Base-by-base conservation (phyloP, 1,140 invertebrate genomes). In the Cydia strobilella region DNA sequence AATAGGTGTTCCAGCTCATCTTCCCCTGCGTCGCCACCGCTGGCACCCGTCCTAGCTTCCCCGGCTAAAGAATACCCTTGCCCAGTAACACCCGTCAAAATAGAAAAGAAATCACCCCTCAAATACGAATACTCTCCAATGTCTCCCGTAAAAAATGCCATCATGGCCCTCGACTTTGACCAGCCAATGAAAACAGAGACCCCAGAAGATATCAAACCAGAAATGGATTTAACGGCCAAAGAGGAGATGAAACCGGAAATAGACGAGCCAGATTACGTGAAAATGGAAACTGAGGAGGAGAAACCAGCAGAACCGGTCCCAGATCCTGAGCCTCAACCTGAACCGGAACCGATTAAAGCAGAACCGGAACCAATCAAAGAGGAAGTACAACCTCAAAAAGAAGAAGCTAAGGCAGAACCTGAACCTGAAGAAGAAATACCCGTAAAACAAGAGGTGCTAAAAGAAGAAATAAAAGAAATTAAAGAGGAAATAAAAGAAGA, bases 1-100 rank as follows among this genome's bases (percentile, higher is more conserved):
- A 93, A 93, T 65, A 86, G 94, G 78, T 90, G 93, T 76, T 91
- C 92, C 31, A 93, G 90, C 85, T 90, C 85, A 42, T 93, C 91
- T 3, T 90, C 93, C 3, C 86, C 86, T 0, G 82, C 88, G 10
- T 91, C 89, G 1, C 86, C 90, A 1, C 90, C 91, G 7, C 77
- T 84, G 9, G 76, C 84, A 12, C 80, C 86, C 0, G 62, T 76
- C 23, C 31, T 69, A 35, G 65, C 65, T 7, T 69, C 65, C n/a
- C 65, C 65, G 31, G 65, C 31, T 35, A 69, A 69, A 35, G 65
- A 69, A 69, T 69, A 69, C 65, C 65, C 65, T 3, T 69, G 74
- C 84, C 74, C 81, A 9, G 79, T 81, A 0, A 88, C 90, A 18
- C 89, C 89, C 7, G 42, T 86, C 7, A 90, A 87, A 81, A 59